Evolutionary conservation across 2,113 vertebrate species (phyloP).

Genomic region (Pomatorhinus ruficollis): DNA sequence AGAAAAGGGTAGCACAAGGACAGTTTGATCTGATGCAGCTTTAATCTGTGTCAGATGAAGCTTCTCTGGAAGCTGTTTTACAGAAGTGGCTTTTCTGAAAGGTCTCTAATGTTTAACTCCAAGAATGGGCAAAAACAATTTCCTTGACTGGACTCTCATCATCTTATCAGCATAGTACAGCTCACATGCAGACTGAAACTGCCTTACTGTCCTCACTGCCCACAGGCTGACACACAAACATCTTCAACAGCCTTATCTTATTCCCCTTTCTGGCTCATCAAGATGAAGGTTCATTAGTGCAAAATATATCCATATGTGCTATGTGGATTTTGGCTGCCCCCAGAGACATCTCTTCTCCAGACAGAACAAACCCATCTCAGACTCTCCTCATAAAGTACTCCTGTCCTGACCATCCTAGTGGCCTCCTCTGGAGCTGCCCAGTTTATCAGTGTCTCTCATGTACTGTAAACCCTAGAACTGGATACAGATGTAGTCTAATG

Average conservation of each 20-base stretch:
- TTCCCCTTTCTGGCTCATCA: neutral
- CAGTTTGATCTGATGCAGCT: neutral
- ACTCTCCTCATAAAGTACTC: neutral
- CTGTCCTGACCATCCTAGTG: neutral
- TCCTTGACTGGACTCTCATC: neutral
- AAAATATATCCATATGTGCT: neutral
- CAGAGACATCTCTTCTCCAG: neutral
- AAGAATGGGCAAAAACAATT: neutral
- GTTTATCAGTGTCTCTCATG: neutral
- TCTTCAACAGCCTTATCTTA: neutral
- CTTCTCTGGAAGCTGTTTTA: neutral
- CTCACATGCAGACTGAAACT: neutral
- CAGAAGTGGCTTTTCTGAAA: neutral
- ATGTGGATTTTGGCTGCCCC: neutral
- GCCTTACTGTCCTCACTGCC: neutral
- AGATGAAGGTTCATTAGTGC: neutral
- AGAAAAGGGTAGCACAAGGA: neutral
- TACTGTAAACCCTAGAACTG: neutral
- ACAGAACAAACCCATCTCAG: neutral
- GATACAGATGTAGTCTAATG: neutral
- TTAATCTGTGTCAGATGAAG: neutral
- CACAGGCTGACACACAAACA: neutral
- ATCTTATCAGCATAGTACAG: neutral
- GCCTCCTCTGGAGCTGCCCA: neutral
- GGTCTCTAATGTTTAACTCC: neutral